A percentile compares a stretch with the other conserved stretches of the same genome.
Conservation (phyloP, 2,113 vertebrate genomes). For the Arvicanthis niloticus region DNA sequence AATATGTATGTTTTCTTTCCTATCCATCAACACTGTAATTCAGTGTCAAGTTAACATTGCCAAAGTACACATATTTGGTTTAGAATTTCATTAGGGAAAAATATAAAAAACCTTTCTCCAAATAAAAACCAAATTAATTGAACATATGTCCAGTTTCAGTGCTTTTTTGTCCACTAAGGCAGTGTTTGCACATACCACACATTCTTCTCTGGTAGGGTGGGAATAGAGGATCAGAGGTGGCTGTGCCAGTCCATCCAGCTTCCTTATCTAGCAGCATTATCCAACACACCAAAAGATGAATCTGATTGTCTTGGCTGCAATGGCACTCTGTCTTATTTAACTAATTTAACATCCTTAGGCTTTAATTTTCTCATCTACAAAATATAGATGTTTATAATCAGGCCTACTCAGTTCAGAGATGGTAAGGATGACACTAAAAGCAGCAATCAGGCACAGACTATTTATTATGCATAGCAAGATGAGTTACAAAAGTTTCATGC, state of each 20-base stretch:
- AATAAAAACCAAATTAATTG: background rate
- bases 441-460: background rate
- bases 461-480: background rate
- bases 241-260: background rate
- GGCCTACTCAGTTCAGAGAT: background rate
- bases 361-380: slow-evolving; percentile 48
- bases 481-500: slow-evolving; percentile 52
- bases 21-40: slow-evolving; percentile 45
- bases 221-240: background rate
- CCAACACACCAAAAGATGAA: background rate
- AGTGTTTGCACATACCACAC: background rate
- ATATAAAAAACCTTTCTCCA: background rate
- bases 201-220: background rate
- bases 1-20: background rate
- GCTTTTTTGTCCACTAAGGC: background rate
- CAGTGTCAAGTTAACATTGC: background rate
- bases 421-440: slow-evolving; percentile 1
- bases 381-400: slow-evolving; percentile 35
- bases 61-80: slow-evolving; percentile 45
- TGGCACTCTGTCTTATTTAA: background rate
- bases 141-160: background rate
- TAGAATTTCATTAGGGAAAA: background rate
- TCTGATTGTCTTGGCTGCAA: background rate
- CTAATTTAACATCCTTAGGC: background rate
- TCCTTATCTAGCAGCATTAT: background rate